Evolutionary conservation across 2,113 vertebrate species (phyloP).

Genomic region (Gymnarchus niloticus): DNA sequence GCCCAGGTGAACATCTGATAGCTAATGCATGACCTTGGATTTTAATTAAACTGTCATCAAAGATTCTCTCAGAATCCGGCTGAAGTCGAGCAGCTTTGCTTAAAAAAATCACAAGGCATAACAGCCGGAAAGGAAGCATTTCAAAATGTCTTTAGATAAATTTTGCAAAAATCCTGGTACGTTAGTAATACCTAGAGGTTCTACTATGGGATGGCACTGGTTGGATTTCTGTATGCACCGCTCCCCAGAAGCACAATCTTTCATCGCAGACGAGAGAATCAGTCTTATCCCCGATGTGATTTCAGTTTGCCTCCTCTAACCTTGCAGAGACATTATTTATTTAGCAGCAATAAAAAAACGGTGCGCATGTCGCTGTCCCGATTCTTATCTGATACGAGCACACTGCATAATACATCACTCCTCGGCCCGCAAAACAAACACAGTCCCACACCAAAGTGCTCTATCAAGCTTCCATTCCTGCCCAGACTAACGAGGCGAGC

Average conservation of each 20-base stretch:
- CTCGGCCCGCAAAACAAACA: slow-evolving; percentile 18
- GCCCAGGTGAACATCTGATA: not conserved
- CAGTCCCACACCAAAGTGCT: not conserved
- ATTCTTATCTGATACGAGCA: slow-evolving; percentile 29
- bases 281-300: slow-evolving; percentile 7
- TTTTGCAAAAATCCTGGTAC: not conserved
- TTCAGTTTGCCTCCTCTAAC: slow-evolving; percentile 25
- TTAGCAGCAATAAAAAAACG: slow-evolving; percentile 24
- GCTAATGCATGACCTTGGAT: not conserved
- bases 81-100: not conserved
- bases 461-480: slow-evolving; percentile 1
- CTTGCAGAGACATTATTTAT: slow-evolving; percentile 36
- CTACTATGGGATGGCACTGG: not conserved
- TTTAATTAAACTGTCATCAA: not conserved
- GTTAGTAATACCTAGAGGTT: not conserved
- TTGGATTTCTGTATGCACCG: slow-evolving; percentile 14
- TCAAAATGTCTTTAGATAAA: not conserved
- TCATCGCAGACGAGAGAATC: slow-evolving; percentile 13
- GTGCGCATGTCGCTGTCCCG: not conserved
- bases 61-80: not conserved
- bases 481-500: not conserved
- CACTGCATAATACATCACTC: slow-evolving; percentile 17
- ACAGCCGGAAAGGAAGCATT: not conserved
- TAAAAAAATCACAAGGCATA: not conserved
- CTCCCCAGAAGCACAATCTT: slow-evolving; percentile 1